Evolutionary conservation across 64 coral and sea anemone species (phyloP), one percentile per base, ranked within the genome.

Genomic region (Anthopleura sola): DNA sequence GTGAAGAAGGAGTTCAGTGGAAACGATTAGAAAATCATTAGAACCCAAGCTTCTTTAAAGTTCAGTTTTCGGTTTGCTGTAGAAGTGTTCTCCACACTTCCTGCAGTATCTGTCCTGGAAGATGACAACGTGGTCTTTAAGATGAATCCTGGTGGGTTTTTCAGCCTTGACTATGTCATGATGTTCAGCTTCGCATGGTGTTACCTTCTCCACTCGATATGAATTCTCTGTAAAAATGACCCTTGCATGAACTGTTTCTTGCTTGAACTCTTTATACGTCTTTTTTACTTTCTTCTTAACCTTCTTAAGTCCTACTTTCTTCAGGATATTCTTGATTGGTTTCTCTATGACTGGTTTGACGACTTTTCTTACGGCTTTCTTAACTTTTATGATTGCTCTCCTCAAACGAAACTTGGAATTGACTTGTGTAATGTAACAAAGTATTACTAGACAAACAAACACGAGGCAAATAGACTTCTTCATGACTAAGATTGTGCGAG

Each of bases 1-100:
- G 89, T 10, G 93, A 95, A 28, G 93, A 91, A 88, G 89, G 93
- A 34, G 91, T 95, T n/a, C n/a, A n/a, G n/a, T 50, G 85, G 93
- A 14, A 82, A 91, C 5, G 86, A n/a, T n/a, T n/a, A n/a, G n/a
- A n/a, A n/a, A n/a, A n/a, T n/a, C n/a, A n/a, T n/a, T n/a, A n/a
- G n/a, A 21, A 21, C 4, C 20, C 20, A 44, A 44, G 17, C 18
- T 20, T 56, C 1, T 56, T 16, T 20, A 56, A 21, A 21, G 20
- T 3, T 56, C 3, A 20, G 18, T 56, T 56, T 68, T 86, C 6
- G n/a, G 84, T 39, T 87, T 62, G 40, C 37, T 60, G 57, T 44
- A 90, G 69, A 94, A 90, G 75, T 90, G 92, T 68, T 90, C 75
- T 11, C 92, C 92, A 68, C 88, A 94, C 86, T 90, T 94, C 68